Conservation (phyloP, 1,140 invertebrate species). For the Eciton burchellii region DNA sequence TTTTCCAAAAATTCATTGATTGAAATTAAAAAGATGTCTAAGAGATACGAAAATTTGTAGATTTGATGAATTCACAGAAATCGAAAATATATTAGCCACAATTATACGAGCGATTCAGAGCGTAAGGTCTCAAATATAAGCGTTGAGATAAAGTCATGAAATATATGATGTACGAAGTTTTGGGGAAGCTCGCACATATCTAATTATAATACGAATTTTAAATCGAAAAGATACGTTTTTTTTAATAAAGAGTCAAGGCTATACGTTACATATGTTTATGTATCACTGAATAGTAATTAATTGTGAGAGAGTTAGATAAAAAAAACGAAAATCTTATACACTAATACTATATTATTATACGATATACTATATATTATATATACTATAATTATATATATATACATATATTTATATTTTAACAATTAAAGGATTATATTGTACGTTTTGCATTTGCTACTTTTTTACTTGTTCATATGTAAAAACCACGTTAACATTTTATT, state of each 20-base stretch:
- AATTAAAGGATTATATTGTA: constrained; percentile 82
- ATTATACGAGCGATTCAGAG: background rate
- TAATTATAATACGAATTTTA: constrained; percentile 53
- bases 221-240: constrained; percentile 57
- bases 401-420: constrained; percentile 84
- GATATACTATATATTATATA: constrained; percentile 69
- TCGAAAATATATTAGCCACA: constrained; percentile 48
- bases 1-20: background rate
- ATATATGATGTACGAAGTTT: constrained; percentile 37
- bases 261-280: constrained; percentile 61
- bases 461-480: constrained; percentile 68
- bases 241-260: constrained; percentile 39
- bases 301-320: constrained; percentile 66
- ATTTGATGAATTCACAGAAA: constrained; percentile 3
- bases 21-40: background rate
- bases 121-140: background rate
- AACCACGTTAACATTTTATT: constrained; percentile 44
- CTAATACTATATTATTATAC: constrained; percentile 70
- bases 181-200: constrained; percentile 51
- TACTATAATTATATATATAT: constrained; percentile 62
- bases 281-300: constrained; percentile 71
- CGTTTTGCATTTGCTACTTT: constrained; percentile 75
- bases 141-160: constrained; percentile 14
- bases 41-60: background rate
- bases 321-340: constrained; percentile 71